Evolutionary conservation across 1,140 invertebrate species (phyloP).

Genomic region (Meloidogyne hapla): DNA sequence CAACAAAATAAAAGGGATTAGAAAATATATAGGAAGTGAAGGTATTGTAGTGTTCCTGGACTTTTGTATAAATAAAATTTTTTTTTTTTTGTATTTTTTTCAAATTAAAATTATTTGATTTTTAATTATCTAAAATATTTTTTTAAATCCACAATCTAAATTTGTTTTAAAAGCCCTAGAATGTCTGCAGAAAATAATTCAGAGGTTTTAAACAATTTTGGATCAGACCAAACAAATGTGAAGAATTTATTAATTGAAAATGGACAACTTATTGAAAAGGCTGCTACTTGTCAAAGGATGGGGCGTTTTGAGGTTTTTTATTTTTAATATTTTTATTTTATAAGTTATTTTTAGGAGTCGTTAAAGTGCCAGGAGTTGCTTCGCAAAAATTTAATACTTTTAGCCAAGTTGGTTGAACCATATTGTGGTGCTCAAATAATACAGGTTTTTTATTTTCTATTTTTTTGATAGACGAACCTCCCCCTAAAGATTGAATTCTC

Average conservation of each 20-base stretch:
- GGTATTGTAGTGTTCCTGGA: neutral
- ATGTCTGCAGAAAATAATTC: conserved; percentile 33
- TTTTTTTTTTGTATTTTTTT: too few species aligned
- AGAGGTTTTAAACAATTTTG: conserved; percentile 22
- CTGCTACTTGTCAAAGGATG: conserved; percentile 55
- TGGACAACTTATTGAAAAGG: conserved; percentile 54
- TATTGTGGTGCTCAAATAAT: conserved; percentile 35
- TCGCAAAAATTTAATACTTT: conserved; percentile 56
- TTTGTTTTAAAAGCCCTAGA: conserved; percentile 11
- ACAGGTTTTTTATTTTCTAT: neutral
- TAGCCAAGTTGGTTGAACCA: conserved; percentile 51
- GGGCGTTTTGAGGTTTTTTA: conserved; percentile 34
- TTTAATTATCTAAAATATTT: too few species aligned
- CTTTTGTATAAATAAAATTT: too few species aligned
- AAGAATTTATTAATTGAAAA: conserved; percentile 59
- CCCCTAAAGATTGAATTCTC: too few species aligned
- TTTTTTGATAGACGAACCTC: too few species aligned
- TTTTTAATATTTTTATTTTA: conserved; percentile 1
- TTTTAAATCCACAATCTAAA: neutral
- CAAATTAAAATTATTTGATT: too few species aligned
- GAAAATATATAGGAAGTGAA: neutral
- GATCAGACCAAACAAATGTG: conserved; percentile 38
- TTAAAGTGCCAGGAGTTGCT: conserved; percentile 54
- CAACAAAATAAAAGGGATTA: conserved; percentile 84
- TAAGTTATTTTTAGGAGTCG: conserved; percentile 1